These are phyloP conservation scores for Phalacrocorax aristotelis DNA, from an alignment of 2,113 vertebrate genomes.

Conservation along the genomic window DNA sequence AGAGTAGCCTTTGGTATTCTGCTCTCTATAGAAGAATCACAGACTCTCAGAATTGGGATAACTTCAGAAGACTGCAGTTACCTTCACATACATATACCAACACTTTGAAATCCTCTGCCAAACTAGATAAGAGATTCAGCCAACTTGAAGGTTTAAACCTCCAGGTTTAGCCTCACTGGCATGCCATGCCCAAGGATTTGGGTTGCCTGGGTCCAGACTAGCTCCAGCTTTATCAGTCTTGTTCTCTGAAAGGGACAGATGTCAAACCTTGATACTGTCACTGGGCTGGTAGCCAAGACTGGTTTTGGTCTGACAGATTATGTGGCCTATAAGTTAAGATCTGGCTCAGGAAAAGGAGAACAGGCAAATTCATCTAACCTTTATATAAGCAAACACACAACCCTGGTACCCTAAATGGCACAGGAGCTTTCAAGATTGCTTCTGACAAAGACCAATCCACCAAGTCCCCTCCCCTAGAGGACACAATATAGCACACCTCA, in stretches of 20 bases:
- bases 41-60: not conserved
- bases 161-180: not conserved
- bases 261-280: not conserved
- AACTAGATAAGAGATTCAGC: not conserved
- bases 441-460: not conserved
- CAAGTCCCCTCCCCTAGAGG: not conserved
- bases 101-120: not conserved
- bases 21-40: not conserved
- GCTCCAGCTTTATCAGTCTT: not conserved
- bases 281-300: not conserved
- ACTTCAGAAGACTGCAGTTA: not conserved
- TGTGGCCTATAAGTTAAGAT: not conserved
- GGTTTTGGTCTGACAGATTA: not conserved
- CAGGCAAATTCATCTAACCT: not conserved
- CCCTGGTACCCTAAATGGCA: not conserved
- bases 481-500: not conserved
- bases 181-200: not conserved
- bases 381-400: not conserved
- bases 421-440: not conserved
- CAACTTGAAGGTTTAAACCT: not conserved
- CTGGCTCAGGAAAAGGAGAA: not conserved
- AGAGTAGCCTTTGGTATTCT: not conserved
- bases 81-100: not conserved
- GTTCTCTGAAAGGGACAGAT: not conserved
- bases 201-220: not conserved